Conservation (phyloP, 2,888 invertebrate genomes). For the Mythimna ferrago region DNA sequence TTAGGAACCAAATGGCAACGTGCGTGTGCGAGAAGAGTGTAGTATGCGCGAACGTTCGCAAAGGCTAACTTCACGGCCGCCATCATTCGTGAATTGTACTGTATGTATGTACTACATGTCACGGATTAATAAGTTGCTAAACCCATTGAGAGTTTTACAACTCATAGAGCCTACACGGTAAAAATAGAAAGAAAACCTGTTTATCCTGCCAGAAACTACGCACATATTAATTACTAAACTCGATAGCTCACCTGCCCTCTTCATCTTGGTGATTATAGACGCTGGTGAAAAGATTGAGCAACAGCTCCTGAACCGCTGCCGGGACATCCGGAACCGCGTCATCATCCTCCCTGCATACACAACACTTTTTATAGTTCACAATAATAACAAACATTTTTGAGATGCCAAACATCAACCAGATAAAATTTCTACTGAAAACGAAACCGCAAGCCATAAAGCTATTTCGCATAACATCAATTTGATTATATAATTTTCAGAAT, state of each 20-base stretch:
- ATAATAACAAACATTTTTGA: background rate
- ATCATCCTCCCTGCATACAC: constrained; percentile 91
- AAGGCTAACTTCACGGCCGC: too few relatives aligned
- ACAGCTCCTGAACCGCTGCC: constrained; percentile 97
- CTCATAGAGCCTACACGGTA: too few relatives aligned
- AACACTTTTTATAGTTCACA: background rate
- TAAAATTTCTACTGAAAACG: background rate
- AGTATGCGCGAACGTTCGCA: too few relatives aligned
- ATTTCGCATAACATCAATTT: background rate
- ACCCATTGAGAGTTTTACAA: too few relatives aligned
- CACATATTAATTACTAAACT: too few relatives aligned
- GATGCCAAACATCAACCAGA: background rate
- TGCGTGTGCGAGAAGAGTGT: too few relatives aligned
- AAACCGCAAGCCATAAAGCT: background rate
- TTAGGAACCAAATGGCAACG: too few relatives aligned
- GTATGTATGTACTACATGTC: too few relatives aligned
- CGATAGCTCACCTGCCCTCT: constrained; percentile 92
- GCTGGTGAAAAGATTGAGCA: constrained; percentile 97
- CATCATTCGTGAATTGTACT: too few relatives aligned
- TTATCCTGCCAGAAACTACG: too few relatives aligned
- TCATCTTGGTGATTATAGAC: constrained; percentile 99
- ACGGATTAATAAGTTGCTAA: too few relatives aligned
- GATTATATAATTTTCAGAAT: background rate
- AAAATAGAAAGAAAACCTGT: too few relatives aligned
- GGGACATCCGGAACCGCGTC: constrained; percentile 97